Base-by-base conservation (phyloP, 1,140 invertebrate genomes). In the Zaprionus ghesquierei region DNA sequence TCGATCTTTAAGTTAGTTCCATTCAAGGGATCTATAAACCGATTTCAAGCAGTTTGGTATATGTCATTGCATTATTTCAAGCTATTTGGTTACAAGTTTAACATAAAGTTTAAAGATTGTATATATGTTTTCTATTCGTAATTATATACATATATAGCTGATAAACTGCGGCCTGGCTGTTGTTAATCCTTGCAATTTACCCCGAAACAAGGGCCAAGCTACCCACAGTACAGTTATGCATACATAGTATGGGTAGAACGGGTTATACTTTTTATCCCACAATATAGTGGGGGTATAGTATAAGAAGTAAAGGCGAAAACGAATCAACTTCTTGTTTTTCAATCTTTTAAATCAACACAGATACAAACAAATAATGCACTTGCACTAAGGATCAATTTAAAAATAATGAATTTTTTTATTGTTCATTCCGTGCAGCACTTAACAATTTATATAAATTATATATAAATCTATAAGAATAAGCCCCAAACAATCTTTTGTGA, bases 401-500 rank as follows among this genome's bases (percentile, higher is more conserved):
- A 59, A 60, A 13, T 9, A 22, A 60, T 59, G 3, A 10, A 41
- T 68, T 51, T 29, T 55, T 31, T 53, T 31, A 73, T 68, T 60
- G 50, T 66, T 72, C 29, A 60, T 72, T 60, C 54, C 29, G 69
- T 60, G 63, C 49, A 54, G 70, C 70, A 73, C 70, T 35, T 44
- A 10, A 82, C 77, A 71, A 54, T 53, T 71, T 74, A 75, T 79
- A 82, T 56, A n/a, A n/a, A 60, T 49, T 60, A 60, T 58, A 63
- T 66, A 60, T 41, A 63, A n/a, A 54, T 29, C 44, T 46, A 75
- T 22, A 69, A 41, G 41, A 56, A 54, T 33, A 78, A 75, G 70
- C 66, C 75, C 75, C 54, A 69, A 78, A 85, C 78, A 85, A 85
- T 81, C 78, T 78, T 81, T 78, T 87, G 81, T 86, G 81, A 85